Conservation (phyloP, 2,797 vertebrate species). For the Malacoraja senta region DNA sequence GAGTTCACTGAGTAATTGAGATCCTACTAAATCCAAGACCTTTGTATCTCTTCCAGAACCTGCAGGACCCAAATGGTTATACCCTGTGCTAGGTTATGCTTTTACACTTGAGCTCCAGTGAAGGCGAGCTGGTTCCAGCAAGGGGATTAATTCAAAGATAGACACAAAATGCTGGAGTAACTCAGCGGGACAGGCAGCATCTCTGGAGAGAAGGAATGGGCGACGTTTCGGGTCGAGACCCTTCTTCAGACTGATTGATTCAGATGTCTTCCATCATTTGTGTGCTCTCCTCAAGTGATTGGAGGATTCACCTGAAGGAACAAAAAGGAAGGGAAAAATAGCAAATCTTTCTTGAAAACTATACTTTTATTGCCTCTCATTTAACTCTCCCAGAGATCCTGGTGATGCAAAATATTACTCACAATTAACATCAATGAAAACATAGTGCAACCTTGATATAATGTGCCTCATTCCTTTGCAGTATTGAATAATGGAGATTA, state of each 20-base stretch:
- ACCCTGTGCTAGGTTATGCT: neutral
- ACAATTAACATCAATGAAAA: neutral
- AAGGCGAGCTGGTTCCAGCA: slow-evolving; percentile 8
- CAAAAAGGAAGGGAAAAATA: neutral
- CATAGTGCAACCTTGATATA: no score
- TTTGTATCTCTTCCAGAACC: neutral
- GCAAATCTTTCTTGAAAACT: neutral
- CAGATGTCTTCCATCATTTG: slow-evolving; percentile 4
- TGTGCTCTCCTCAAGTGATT: neutral
- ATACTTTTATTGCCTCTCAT: neutral
- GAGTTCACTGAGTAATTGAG: slow-evolving; percentile 7
- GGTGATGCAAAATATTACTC: neutral
- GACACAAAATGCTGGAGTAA: no score
- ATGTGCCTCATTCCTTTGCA: no score
- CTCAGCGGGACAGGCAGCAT: no score
- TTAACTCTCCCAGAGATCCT: neutral
- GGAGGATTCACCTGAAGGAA: slow-evolving; percentile 4
- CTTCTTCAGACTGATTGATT: no score
- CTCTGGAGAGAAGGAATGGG: no score
- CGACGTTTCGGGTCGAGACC: no score
- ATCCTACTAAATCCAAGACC: neutral
- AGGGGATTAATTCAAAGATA: neutral
- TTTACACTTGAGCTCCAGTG: neutral
- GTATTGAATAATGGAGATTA: no score
- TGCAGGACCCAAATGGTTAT: neutral